Conservation (phyloP, 2,113 vertebrate species). For the Cynopterus brachyotis region DNA sequence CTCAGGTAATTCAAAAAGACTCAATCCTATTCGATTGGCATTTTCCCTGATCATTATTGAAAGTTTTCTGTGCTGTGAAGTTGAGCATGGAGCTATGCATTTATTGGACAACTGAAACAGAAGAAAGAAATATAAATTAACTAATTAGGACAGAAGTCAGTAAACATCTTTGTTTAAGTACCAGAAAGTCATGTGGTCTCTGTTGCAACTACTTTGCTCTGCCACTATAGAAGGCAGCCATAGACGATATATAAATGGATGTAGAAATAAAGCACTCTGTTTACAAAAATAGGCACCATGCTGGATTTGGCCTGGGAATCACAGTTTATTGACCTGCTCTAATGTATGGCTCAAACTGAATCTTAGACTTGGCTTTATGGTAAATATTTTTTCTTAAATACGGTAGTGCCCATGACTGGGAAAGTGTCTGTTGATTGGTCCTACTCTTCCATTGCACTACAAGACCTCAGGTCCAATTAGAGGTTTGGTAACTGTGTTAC, state of each 20-base stretch:
- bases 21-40: neutral
- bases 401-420: neutral
- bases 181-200: neutral
- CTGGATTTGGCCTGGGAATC: neutral
- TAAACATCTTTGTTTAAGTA: neutral
- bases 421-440: neutral
- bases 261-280: neutral
- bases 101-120: neutral
- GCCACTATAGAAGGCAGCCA: neutral
- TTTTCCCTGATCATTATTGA: neutral
- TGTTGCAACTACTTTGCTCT: neutral
- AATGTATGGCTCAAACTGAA: neutral
- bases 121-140: constrained; percentile 29
- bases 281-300: neutral
- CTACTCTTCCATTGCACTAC: neutral
- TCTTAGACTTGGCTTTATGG: neutral
- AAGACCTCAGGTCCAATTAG: neutral
- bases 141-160: neutral
- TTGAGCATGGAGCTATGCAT: neutral
- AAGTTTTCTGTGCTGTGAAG: neutral
- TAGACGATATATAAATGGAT: neutral
- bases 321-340: neutral
- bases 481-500: neutral
- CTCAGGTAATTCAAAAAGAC: neutral
- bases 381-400: neutral